phyloP scores from a whole-genome alignment of 2,113 vertebrate genomes.

The Nanorana parkeri region DNA sequence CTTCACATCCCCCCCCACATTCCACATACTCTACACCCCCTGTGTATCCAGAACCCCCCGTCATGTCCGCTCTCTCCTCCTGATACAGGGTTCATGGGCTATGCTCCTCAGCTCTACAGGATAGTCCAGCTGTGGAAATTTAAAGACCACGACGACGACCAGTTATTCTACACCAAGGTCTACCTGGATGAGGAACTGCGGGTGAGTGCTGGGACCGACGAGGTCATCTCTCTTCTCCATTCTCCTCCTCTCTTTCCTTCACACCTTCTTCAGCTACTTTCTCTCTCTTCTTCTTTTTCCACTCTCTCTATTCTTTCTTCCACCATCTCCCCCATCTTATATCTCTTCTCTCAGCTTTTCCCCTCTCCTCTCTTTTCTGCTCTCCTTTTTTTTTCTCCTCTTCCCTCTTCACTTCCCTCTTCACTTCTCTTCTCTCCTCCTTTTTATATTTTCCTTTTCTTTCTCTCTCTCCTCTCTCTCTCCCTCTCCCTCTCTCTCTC shows the following conservation, averaged over 20 bases:
- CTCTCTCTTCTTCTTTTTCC: no score
- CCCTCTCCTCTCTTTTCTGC: no score
- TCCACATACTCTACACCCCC: neutral
- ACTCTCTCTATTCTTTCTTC: no score
- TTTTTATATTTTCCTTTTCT: no score
- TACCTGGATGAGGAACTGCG: slow-evolving; percentile 75
- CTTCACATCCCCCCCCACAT: no score
- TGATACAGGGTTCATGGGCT: slow-evolving; percentile 76
- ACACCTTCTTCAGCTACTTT: no score
- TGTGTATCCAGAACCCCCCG: neutral
- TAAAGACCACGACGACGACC: slow-evolving; percentile 77
- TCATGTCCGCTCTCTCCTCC: neutral
- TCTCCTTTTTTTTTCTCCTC: no score
- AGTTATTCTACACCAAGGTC: slow-evolving; percentile 78
- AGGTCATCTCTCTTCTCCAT: neutral
- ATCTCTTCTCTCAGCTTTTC: no score
- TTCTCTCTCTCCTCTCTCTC: no score
- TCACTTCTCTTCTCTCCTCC: no score
- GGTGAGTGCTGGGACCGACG: slow-evolving; percentile 60
- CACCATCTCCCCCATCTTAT: no score
- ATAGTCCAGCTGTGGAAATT: slow-evolving; percentile 77
- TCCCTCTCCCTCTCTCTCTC: neutral
- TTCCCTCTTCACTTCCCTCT: no score
- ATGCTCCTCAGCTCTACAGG: slow-evolving; percentile 68
- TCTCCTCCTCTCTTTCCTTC: neutral